These are phyloP conservation scores for Tragelaphus imberbis DNA, from an alignment of 2,113 vertebrate genomes.

Conservation along the genomic window DNA sequence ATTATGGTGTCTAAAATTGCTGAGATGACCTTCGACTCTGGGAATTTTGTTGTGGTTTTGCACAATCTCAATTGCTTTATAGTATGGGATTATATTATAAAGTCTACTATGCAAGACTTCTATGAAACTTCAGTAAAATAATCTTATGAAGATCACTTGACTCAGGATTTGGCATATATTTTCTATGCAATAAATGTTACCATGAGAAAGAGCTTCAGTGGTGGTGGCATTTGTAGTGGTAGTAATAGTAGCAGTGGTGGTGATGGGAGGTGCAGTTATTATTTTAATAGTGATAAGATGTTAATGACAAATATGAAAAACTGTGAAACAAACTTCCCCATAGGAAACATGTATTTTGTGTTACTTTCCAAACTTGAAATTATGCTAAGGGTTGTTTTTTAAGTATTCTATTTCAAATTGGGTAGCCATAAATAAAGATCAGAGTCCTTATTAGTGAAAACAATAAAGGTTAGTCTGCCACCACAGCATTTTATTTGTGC, in stretches of 20 bases:
- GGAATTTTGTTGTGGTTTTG: neutral
- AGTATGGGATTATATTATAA: neutral
- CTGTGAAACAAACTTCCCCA: neutral
- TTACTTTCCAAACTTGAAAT: neutral
- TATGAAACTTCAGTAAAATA: neutral
- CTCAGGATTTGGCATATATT: neutral
- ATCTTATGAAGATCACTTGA: neutral
- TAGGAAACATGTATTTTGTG: neutral
- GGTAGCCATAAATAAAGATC: neutral
- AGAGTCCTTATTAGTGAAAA: neutral
- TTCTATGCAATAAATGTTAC: neutral
- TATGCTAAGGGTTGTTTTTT: neutral
- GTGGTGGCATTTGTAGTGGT: rapidly evolving
- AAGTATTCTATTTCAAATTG: neutral
- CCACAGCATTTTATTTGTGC: neutral
- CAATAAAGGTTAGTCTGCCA: neutral
- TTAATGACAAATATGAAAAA: neutral
- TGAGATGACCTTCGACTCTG: neutral
- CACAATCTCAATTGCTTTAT: neutral
- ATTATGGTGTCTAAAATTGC: neutral
- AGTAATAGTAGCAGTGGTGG: rapidly evolving
- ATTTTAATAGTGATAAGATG: neutral
- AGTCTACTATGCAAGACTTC: neutral
- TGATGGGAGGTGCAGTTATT: neutral
- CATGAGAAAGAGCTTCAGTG: neutral